Conservation (phyloP, 2,888 invertebrate genomes). For the Tetropium fuscum region DNA sequence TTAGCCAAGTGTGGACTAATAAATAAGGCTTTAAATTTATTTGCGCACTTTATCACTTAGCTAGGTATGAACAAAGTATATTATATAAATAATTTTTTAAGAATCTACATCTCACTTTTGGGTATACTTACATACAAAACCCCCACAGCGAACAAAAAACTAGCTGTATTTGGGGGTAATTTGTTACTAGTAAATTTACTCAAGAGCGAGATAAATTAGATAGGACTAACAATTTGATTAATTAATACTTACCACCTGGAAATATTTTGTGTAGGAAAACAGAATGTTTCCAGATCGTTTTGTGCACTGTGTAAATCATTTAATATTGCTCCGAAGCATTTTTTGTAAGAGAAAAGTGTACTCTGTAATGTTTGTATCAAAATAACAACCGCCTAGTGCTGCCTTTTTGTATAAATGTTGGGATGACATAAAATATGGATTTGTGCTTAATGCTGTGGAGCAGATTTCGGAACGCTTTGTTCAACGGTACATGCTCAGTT, state of each 20-base stretch:
- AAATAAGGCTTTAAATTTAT: constrained; percentile 45
- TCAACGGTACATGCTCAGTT: constrained; percentile 1
- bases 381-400: constrained; percentile 50
- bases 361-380: constrained; percentile 33
- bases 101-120: constrained; percentile 27
- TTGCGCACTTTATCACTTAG: constrained; percentile 49
- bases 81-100: constrained; percentile 36
- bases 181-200: constrained; percentile 1
- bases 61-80: constrained; percentile 45
- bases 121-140: constrained; percentile 6
- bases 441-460: constrained; percentile 58
- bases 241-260: background rate
- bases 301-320: constrained; percentile 10
- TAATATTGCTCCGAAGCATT: constrained; percentile 19
- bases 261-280: background rate
- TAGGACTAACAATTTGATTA: constrained; percentile 19
- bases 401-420: constrained; percentile 55
- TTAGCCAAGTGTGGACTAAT: constrained; percentile 56
- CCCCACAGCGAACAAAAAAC: background rate
- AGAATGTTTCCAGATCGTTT: background rate
- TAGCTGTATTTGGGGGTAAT: constrained; percentile 5
- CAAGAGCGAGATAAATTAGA: constrained; percentile 16
- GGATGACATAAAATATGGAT: constrained; percentile 49
- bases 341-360: constrained; percentile 32
- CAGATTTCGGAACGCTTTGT: constrained; percentile 48